phyloP scores from a whole-genome alignment of 2,888 invertebrate species.

The Mimumesa dahlbomi region DNA sequence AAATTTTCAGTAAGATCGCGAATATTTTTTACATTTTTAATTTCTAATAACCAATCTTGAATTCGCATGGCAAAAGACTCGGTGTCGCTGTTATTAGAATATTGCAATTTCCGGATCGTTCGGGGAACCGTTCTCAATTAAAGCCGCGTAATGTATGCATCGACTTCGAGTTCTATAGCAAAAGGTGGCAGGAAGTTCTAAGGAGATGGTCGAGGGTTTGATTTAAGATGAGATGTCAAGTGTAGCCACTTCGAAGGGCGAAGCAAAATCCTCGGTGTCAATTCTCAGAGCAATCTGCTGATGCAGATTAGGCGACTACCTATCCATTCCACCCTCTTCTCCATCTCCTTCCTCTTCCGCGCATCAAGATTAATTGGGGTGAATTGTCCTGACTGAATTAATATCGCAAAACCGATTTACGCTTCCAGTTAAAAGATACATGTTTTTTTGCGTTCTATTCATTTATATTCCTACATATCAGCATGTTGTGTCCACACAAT shows the following conservation, averaged over 20 bases:
- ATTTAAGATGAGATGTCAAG: conserved; percentile 72
- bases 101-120: conserved; percentile 47
- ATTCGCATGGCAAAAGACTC: too few relatives aligned
- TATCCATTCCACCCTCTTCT: conserved; percentile 21
- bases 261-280: conserved; percentile 74
- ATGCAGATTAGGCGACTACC: conserved; percentile 77
- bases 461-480: neutral
- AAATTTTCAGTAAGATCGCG: neutral
- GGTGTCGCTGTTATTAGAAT: neutral
- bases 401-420: conserved; percentile 49
- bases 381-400: conserved; percentile 61
- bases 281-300: conserved; percentile 80
- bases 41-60: too few relatives aligned
- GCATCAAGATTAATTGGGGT: conserved; percentile 58
- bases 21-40: neutral
- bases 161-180: conserved; percentile 76
- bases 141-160: conserved; percentile 79
- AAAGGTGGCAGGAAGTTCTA: conserved; percentile 61
- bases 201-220: conserved; percentile 67
- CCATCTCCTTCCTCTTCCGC: conserved; percentile 25
- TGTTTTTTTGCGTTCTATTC: too few relatives aligned
- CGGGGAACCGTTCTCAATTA: conserved; percentile 74
- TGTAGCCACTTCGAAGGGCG: conserved; percentile 63
- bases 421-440: conserved; percentile 5
- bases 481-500: too few relatives aligned